Evolutionary conservation across 2,113 vertebrate genomes (phyloP).

Genomic region (Labeo catla): DNA sequence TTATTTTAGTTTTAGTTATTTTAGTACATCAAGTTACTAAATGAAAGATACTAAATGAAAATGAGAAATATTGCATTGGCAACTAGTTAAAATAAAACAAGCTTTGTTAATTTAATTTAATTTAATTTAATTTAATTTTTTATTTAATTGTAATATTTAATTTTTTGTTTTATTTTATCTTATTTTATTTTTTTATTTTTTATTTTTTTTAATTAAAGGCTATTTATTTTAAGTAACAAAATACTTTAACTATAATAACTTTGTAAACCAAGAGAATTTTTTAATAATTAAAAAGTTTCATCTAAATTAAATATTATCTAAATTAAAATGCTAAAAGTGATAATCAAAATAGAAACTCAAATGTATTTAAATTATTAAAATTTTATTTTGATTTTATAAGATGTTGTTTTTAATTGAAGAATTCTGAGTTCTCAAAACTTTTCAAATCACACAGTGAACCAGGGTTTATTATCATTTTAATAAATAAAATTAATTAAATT

Average conservation of each 20-base stretch:
- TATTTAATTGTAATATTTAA: too few relatives aligned
- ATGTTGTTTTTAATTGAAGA: not conserved
- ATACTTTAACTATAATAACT: not conserved
- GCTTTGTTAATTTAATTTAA: not conserved
- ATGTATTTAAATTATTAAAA: not conserved
- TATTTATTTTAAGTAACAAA: not conserved
- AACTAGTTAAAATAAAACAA: not conserved
- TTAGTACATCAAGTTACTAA: not conserved
- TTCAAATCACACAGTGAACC: not conserved
- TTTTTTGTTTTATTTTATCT: too few relatives aligned
- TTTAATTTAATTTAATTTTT: too few relatives aligned
- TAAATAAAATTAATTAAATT: too few relatives aligned
- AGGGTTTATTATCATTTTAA: not conserved
- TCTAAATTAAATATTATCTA: too few relatives aligned
- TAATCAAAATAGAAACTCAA: not conserved
- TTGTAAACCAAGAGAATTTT: not conserved
- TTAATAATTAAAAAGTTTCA: too few relatives aligned
- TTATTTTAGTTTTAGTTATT: not conserved
- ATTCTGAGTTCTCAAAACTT: not conserved
- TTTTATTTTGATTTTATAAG: not conserved
- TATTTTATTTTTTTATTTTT: too few relatives aligned
- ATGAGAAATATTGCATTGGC: not conserved
- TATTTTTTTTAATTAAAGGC: not conserved
- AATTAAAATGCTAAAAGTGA: not conserved
- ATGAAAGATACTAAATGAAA: not conserved